A percentile compares a stretch with the other conserved stretches of the same genome.
These are phyloP conservation scores for Alosa alosa DNA, from an alignment of 2,113 vertebrate genomes.

Conservation along the genomic window DNA sequence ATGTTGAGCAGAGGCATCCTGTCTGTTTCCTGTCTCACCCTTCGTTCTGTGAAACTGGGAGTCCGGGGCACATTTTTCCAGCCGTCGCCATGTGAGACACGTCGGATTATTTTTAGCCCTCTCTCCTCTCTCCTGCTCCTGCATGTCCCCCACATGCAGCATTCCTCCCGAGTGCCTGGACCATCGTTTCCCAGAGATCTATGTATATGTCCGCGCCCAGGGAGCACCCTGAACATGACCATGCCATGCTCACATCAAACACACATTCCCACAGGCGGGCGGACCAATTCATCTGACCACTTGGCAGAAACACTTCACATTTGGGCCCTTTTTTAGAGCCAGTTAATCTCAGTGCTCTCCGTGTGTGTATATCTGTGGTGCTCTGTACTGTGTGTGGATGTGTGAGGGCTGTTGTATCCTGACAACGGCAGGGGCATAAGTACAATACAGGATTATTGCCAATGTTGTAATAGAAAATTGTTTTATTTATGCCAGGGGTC, in stretches of 20 bases:
- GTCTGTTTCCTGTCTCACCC: slow-evolving; percentile 48
- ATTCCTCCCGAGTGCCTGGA: slow-evolving; percentile 59
- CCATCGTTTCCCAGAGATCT: slow-evolving; percentile 67
- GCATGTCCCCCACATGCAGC: slow-evolving; percentile 50
- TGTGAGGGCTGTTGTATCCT: background rate
- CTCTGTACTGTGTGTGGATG: background rate
- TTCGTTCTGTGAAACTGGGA: slow-evolving; percentile 48
- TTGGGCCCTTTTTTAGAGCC: background rate
- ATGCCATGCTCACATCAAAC: slow-evolving; percentile 38
- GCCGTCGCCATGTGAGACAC: slow-evolving; percentile 50
- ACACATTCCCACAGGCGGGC: slow-evolving; percentile 47
- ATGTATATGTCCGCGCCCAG: slow-evolving; percentile 49
- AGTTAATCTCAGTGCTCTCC: background rate
- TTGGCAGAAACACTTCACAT: background rate
- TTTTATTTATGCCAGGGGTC: background rate
- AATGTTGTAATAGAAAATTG: background rate
- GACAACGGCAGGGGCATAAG: background rate
- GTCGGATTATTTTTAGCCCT: slow-evolving; percentile 60
- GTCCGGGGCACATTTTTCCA: slow-evolving; percentile 56
- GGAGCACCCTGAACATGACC: slow-evolving; percentile 47
- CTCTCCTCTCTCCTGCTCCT: slow-evolving; percentile 58
- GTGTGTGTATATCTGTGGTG: background rate
- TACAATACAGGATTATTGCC: background rate
- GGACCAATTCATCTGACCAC: slow-evolving; percentile 19
- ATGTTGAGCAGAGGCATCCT: background rate